A percentile compares a stretch with the other conserved stretches of the same genome.
Conservation (phyloP, 2,113 vertebrate species). For the Datnioides undecimradiatus region DNA sequence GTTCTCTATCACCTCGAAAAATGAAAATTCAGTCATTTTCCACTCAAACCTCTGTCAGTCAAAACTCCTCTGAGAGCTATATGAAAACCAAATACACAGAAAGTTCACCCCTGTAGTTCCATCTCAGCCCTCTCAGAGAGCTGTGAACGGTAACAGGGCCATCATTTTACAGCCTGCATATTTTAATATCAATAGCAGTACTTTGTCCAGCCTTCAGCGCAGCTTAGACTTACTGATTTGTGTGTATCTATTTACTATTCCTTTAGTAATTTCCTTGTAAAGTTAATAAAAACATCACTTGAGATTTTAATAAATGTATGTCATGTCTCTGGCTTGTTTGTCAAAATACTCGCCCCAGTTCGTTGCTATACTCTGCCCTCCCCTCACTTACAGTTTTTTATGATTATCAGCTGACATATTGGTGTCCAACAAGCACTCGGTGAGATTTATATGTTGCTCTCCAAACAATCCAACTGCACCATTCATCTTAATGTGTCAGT, state of each 20-base stretch:
- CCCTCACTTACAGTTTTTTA: slow-evolving; percentile 8
- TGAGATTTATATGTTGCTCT: slow-evolving; percentile 17
- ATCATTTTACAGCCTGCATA: background rate
- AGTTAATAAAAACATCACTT: background rate
- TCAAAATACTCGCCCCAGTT: background rate
- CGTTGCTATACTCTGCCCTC: slow-evolving; percentile 1
- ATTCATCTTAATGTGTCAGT: slow-evolving; percentile 77
- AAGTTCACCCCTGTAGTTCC: background rate
- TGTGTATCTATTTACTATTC: background rate
- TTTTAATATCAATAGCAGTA: background rate
- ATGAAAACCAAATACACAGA: slow-evolving; percentile 28
- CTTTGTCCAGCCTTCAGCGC: background rate
- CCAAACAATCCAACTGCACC: slow-evolving; percentile 39
- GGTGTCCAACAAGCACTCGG: background rate
- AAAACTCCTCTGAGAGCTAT: slow-evolving; percentile 24
- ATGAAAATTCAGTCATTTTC: slow-evolving; percentile 57
- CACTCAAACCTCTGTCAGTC: slow-evolving; percentile 50
- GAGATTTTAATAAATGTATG: background rate
- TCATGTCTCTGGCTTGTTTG: background rate
- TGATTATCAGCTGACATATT: slow-evolving; percentile 37
- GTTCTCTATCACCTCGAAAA: slow-evolving; percentile 35
- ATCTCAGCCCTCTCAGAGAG: slow-evolving; percentile 16
- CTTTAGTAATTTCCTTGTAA: background rate
- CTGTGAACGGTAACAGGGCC: background rate
- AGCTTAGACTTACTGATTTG: background rate